Percentiles rank a stretch among this genome's conserved stretches.
These are phyloP conservation scores for Urophycis tenuis DNA, from an alignment of 2,797 vertebrate species.

Conservation along the genomic window DNA sequence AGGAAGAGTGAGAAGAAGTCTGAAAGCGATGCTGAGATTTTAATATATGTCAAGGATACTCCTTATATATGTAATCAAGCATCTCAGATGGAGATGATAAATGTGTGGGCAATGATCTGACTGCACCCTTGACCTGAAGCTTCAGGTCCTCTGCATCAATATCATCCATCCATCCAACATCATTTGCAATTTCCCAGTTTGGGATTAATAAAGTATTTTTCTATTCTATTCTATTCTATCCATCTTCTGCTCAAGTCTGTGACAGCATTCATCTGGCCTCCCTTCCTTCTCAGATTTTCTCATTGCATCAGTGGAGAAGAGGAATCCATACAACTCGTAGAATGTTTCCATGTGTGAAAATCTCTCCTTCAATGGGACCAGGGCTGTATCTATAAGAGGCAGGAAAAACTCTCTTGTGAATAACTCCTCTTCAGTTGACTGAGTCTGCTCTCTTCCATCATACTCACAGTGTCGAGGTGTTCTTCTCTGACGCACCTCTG, in stretches of 20 bases:
- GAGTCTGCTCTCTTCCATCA: slow-evolving; percentile 10
- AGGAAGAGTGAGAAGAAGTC: slow-evolving; percentile 8
- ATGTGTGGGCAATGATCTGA: too few species aligned
- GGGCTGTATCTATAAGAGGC: slow-evolving; percentile 20
- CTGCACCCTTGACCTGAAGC: slow-evolving; percentile 14
- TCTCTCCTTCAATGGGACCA: slow-evolving; percentile 8
- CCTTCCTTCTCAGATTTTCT: neutral
- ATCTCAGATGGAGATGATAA: too few species aligned
- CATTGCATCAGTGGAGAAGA: slow-evolving; percentile 14
- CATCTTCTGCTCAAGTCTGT: slow-evolving; percentile 15
- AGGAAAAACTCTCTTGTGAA: slow-evolving; percentile 20
- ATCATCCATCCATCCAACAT: slow-evolving; percentile 16
- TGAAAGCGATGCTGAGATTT: slow-evolving; percentile 14
- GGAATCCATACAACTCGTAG: slow-evolving; percentile 18
- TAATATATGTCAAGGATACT: neutral
- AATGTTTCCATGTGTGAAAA: slow-evolving; percentile 27
- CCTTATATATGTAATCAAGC: too few species aligned
- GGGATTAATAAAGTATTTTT: too few species aligned
- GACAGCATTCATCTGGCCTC: slow-evolving; percentile 17
- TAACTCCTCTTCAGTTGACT: slow-evolving; percentile 2
- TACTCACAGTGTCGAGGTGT: slow-evolving; percentile 7
- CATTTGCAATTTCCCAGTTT: too few species aligned
- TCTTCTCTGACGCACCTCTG: slow-evolving; percentile 12
- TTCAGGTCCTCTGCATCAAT: slow-evolving; percentile 21
- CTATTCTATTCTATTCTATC: too few species aligned